Evolutionary conservation across 2,113 vertebrate species (phyloP).

Genomic region (Ictalurus punctatus): DNA sequence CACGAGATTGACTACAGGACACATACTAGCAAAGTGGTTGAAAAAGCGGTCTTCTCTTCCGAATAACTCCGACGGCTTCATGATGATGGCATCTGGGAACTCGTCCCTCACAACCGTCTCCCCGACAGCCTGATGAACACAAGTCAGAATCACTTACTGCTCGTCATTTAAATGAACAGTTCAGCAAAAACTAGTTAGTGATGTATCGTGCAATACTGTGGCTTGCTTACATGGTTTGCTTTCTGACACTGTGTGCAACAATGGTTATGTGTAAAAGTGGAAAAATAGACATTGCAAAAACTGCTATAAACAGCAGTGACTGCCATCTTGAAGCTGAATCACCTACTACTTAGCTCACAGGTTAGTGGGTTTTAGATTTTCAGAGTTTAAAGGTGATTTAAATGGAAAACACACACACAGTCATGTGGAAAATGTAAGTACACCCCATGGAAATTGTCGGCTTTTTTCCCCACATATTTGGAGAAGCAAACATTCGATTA

Average conservation of each 20-base stretch:
- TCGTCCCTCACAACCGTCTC: conserved; percentile 83
- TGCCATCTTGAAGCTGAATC: not conserved
- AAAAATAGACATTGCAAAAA: not conserved
- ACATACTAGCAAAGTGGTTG: conserved; percentile 88
- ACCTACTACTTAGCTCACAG: no score
- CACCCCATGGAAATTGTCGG: no score
- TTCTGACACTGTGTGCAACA: not conserved
- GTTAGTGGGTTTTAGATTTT: no score
- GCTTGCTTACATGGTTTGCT: not conserved
- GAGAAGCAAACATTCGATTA: no score
- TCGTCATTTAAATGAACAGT: not conserved
- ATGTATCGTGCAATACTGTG: not conserved
- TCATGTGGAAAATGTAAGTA: no score
- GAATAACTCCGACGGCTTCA: conserved; percentile 91
- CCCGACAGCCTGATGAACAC: conserved; percentile 82
- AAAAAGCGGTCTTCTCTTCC: conserved; percentile 93
- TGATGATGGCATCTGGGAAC: conserved; percentile 88
- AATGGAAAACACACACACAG: no score
- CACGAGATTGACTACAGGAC: not conserved
- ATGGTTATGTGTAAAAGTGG: not conserved
- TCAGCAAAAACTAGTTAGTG: not conserved
- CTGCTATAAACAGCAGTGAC: not conserved
- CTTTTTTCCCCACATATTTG: no score
- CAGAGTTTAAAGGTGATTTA: no score
- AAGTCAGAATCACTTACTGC: not conserved